Evolutionary conservation across 2,113 vertebrate genomes (phyloP).

Genomic region (Erythrolamprus reginae): DNA sequence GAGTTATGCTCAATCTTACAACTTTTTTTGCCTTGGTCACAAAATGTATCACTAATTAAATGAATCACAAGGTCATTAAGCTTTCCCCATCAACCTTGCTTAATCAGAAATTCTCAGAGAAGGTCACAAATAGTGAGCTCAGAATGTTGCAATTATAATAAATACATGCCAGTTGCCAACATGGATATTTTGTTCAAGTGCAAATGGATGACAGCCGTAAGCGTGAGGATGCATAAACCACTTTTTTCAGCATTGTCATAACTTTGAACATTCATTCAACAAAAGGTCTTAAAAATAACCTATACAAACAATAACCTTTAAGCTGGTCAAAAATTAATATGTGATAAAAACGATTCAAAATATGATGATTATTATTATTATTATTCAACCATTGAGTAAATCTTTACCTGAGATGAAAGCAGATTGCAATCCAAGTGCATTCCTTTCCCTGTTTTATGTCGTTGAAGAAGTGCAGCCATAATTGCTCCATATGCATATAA

Average conservation of each 20-base stretch:
- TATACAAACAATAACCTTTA: not conserved
- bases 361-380: not conserved
- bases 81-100: not conserved
- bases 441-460: conserved; percentile 78
- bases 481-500: conserved; percentile 84
- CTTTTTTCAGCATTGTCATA: not conserved
- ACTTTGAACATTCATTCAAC: not conserved
- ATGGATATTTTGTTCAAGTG: not conserved
- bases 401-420: conserved; percentile 87
- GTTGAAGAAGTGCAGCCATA: conserved; percentile 88
- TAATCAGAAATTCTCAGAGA: not conserved
- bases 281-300: not conserved
- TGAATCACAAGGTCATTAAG: not conserved
- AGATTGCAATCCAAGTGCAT: conserved; percentile 91
- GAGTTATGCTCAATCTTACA: not conserved
- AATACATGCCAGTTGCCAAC: not conserved
- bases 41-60: not conserved
- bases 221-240: not conserved
- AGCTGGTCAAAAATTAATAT: not conserved
- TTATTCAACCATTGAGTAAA: not conserved
- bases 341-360: not conserved
- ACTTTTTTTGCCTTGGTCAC: not conserved
- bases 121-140: not conserved
- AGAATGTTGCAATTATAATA: not conserved
- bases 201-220: not conserved